Evolutionary conservation across 2,113 vertebrate species (phyloP), one percentile per base, ranked within the genome.

Genomic region (Melanostigma gelatinosum): DNA sequence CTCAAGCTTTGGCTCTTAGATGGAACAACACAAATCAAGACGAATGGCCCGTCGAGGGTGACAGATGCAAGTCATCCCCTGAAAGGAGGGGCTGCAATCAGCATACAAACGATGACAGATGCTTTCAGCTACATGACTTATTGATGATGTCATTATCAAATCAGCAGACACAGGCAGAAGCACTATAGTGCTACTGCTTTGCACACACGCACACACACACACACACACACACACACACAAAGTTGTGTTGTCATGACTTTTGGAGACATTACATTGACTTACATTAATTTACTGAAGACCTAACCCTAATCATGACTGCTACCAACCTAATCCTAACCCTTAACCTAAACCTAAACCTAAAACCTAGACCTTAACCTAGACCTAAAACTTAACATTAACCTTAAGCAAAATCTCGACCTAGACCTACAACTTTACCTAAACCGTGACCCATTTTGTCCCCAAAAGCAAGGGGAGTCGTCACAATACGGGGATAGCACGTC

Each of bases 91-190:
- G 34, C 50, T 72, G 69, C 71, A 80, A 75, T 88, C 72, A 71
- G 60, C 90, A 69, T 34, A 52, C 61, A 90, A 89, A 93, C n/a
- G n/a, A 86, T 87, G 86, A 92, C 50, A 73, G 82, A 91, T 92
- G 86, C 72, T 88, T 76, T 75, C 34, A 63, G 66, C 34, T 44
- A 46, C 36, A 52, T 75, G 60, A 58, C 54, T 70, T 82, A 87
- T 79, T 89, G 77, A 84, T 89, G 75, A 90, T 72, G 77, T 65
- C 52, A 71, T 78, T 79, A 72, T 83, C 67, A 55, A 64, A 84
- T 84, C 63, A 76, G 63, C 38, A 84, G 32, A 40, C 72, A 79
- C 18, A 34, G n/a, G 10, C 40, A 15, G 36, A 52, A 60, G 58
- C 38, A 36, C 44, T 38, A 3, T 38, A 3, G 12, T 29, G 22